Evolutionary conservation across 1,140 invertebrate species (phyloP), one percentile per base, ranked within the genome.

Genomic region (Apis florea): DNA sequence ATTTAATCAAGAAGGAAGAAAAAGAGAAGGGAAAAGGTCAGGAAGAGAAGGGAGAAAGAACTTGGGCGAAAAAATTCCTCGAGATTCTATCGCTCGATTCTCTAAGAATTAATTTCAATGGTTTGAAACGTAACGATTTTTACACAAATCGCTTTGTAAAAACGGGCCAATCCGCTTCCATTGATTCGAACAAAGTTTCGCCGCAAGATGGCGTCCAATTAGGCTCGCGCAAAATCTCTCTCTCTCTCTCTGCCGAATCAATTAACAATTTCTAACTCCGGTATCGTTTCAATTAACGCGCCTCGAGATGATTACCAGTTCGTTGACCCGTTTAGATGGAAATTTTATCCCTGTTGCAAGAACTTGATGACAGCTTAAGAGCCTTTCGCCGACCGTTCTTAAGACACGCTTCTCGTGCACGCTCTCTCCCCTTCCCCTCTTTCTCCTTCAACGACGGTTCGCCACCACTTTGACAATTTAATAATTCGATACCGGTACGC

Each of bases 291-390:
- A 85, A 88, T 86, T 83, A 83, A 79, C 82, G 69, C 24, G 59
- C 61, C 51, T 68, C 79, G 72, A 72, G 59, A 59, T 69, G 76
- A 71, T 73, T 63, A 70, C 59, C 47, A 64, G 78, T 83, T 77
- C 77, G 74, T 85, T 85, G 81, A 85, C 80, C 81, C 86, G 81
- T 85, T 88, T 88, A 82, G 66, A 76, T 69, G 72, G 87, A 92
- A 93, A 93, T 88, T 90, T 92, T 93, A 93, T 92, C 87, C 79
- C 80, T 86, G 82, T 67, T 79, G 82, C 87, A 88, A 91, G 90
- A 92, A 92, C 90, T 89, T 82, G 92, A 93, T 93, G 93, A 93
- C 93, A 93, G 91, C 90, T 91, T 93, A 93, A 93, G 92, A 93
- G 91, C 89, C 90, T 91, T 92, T 89, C 79, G 86, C 86, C 87